Base-by-base conservation (phyloP, 2,113 vertebrate genomes). In the Microcebus jonahi region DNA sequence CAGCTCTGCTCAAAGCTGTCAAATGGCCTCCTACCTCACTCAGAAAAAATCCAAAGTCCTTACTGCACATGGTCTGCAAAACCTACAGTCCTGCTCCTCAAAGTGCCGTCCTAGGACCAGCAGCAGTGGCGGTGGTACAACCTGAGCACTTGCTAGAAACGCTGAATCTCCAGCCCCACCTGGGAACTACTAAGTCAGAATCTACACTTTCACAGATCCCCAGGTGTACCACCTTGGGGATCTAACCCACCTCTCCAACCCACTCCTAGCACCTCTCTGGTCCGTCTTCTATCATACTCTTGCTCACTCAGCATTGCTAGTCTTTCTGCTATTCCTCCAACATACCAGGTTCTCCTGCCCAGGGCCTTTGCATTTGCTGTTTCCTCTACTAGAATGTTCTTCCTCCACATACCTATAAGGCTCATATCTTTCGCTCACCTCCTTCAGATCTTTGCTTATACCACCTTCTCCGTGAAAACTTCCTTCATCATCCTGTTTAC, bases 341-440 rank as follows among this genome's bases (percentile, higher is more conserved):
- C 10, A 34, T 11, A 50, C 1, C 50, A 48, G 42, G 6, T 29
- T 65, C 57, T 59, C 5, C 8, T 12, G 45, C 8, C 75, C 36
- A 73, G 13, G 15, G 36, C 8, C 89, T 93, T 36, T 53, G n/a
- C 48, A 57, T 14, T n/a, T 17, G 50, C 36, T 57, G 12, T 31
- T 85, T n/a, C 36, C 8, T 63, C 53, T n/a, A 4, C 27, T 15
- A 31, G 14, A 67, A 65, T 15, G 11, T 4, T 2, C 17, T 65
- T 90, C 81, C 50, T 77, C 42, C 53, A 67, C 29, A 1, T 50
- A 59, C 4, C 8, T 17, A 31, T 42, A 48, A 65, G 13, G 14
- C 68, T 95, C 48, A 83, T 39, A 55, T 73, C 65, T 94, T 86
- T 67, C 76, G 45, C 34, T 95, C 50, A 50, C n/a, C 61, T 82